phyloP scores from a whole-genome alignment of 2,888 invertebrate genomes.

The Archips xylosteana region DNA sequence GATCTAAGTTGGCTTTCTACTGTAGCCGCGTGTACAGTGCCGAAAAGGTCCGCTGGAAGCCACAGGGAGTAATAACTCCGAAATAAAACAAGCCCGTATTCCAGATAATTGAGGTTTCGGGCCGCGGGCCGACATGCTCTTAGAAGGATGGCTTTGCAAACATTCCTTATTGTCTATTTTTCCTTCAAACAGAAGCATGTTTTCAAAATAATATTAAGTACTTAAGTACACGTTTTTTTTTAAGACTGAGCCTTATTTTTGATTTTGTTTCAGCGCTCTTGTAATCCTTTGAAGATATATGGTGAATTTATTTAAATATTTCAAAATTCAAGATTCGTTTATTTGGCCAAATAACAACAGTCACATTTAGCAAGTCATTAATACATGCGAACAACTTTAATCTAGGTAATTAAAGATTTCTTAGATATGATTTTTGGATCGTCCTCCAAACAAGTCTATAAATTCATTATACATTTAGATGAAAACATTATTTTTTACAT shows the following conservation, averaged over 20 bases:
- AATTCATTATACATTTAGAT: no score
- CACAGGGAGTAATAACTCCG: slow-evolving; percentile 34
- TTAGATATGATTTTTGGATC: no score
- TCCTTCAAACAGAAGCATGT: slow-evolving; percentile 11
- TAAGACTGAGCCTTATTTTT: neutral
- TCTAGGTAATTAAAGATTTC: no score
- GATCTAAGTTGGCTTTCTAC: neutral
- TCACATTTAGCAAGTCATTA: no score
- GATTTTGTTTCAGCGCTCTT: neutral
- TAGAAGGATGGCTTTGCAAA: slow-evolving; percentile 16
- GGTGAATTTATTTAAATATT: no score
- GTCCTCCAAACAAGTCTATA: no score
- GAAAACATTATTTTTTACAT: no score
- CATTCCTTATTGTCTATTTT: slow-evolving; percentile 16
- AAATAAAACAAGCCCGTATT: slow-evolving; percentile 39
- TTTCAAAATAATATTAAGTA: neutral
- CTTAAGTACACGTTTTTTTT: neutral
- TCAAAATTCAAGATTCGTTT: no score
- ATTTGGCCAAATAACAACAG: no score
- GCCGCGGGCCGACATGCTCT: slow-evolving; percentile 31
- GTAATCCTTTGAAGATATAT: neutral
- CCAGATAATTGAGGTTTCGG: slow-evolving; percentile 35
- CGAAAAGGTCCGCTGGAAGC: slow-evolving; percentile 12
- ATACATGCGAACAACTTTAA: no score
- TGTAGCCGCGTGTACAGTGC: slow-evolving; percentile 2